These are phyloP conservation scores for Platichthys stellatus DNA, from an alignment of 2,113 vertebrate species.

Conservation along the genomic window DNA sequence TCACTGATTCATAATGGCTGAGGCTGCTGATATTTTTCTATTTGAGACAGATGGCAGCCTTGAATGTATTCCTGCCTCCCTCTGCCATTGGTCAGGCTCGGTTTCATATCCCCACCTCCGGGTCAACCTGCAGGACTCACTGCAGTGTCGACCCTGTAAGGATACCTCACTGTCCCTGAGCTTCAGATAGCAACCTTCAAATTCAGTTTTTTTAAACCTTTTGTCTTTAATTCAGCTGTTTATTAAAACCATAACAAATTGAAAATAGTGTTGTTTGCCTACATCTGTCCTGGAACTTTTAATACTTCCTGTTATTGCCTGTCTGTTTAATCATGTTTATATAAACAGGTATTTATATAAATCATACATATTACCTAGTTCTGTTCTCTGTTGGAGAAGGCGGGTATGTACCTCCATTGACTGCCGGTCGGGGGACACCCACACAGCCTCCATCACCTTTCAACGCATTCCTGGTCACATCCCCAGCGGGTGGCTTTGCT, in stretches of 20 bases:
- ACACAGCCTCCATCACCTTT: conserved; percentile 94
- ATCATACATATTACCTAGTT: conserved; percentile 11
- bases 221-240: conserved; percentile 9
- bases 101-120: conserved; percentile 58
- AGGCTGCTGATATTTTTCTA: conserved; percentile 72
- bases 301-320: neutral
- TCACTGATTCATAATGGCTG: conserved; percentile 69
- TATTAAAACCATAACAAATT: neutral
- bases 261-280: neutral
- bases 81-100: conserved; percentile 67
- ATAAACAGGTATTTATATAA: neutral
- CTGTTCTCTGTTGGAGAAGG: conserved; percentile 77
- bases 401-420: conserved; percentile 91
- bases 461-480: conserved; percentile 92
- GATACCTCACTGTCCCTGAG: conserved; percentile 27
- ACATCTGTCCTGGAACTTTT: neutral
- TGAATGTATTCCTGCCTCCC: conserved; percentile 67
- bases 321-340: neutral
- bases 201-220: neutral
- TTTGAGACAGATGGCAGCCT: conserved; percentile 73
- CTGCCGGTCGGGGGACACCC: conserved; percentile 89
- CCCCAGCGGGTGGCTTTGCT: conserved; percentile 92
- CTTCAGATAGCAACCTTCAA: neutral
- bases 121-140: conserved; percentile 52
- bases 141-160: conserved; percentile 31